phyloP scores from a whole-genome alignment of 2,113 vertebrate species.

The Carassius carassius region DNA sequence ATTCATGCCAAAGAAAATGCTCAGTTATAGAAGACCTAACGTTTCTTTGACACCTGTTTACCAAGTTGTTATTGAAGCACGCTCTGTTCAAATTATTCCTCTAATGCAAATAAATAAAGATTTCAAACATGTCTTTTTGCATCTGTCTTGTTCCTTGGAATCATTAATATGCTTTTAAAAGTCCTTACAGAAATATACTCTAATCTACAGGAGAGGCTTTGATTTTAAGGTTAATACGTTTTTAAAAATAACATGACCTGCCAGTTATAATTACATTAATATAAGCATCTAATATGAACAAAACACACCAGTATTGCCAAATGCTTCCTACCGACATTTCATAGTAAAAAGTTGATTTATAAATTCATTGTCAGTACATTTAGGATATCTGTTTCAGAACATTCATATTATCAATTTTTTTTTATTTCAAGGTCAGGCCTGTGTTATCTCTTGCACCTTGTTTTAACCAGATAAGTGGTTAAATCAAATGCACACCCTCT shows the following conservation, averaged over 20 bases:
- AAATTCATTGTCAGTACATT: too few species aligned
- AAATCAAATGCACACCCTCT: background rate
- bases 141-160: background rate
- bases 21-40: constrained; percentile 18
- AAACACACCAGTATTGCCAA: too few species aligned
- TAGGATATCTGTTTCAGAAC: background rate
- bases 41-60: constrained; percentile 33
- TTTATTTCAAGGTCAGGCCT: background rate
- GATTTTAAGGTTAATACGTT: background rate
- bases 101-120: constrained; percentile 49
- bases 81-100: constrained; percentile 16
- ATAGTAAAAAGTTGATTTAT: background rate
- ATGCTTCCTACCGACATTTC: background rate
- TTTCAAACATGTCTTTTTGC: background rate
- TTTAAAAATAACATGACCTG: background rate
- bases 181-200: background rate
- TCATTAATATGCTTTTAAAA: background rate
- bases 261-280: background rate
- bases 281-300: background rate
- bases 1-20: constrained; percentile 50
- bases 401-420: background rate
- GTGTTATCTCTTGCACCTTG: background rate
- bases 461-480: background rate
- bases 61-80: constrained; percentile 39
- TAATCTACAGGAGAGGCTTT: background rate